Conservation (phyloP, 2,113 vertebrate species). For the Connochaetes taurinus region DNA sequence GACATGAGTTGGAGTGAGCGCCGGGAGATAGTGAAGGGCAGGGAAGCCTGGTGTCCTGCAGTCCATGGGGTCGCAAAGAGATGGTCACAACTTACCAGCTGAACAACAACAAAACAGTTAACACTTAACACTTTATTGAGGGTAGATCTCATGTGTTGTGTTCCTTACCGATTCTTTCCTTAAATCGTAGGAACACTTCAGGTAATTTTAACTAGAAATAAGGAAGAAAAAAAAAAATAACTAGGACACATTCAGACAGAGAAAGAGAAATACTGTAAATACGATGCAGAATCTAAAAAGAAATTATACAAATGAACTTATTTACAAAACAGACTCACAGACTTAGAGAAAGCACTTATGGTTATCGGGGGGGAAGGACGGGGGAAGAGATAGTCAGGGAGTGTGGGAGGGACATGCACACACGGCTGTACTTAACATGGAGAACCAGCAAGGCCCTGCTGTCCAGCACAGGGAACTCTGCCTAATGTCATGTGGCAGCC, state of each 20-base stretch:
- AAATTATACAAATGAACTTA: background rate
- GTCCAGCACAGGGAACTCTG: too few species aligned
- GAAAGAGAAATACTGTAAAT: background rate
- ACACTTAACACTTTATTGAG: too few species aligned
- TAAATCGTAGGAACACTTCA: background rate
- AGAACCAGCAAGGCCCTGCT: background rate
- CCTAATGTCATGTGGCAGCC: too few species aligned
- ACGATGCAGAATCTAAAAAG: background rate
- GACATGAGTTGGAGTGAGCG: rapidly evolving
- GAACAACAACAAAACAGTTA: background rate
- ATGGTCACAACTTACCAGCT: background rate
- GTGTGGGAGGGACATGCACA: background rate
- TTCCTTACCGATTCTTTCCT: background rate
- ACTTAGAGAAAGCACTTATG: background rate
- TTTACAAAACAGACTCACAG: background rate
- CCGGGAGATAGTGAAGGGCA: rapidly evolving
- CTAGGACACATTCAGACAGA: background rate
- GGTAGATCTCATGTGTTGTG: background rate
- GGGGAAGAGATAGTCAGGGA: background rate
- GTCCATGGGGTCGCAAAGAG: background rate
- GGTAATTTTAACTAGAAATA: background rate
- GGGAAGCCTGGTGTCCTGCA: background rate
- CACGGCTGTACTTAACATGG: background rate
- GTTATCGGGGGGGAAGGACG: rapidly evolving
- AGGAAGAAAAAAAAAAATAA: background rate